These are phyloP conservation scores for Glandiceps talaboti DNA, from an alignment of 53 echinoderm and acorn worm species.

Conservation along the genomic window DNA sequence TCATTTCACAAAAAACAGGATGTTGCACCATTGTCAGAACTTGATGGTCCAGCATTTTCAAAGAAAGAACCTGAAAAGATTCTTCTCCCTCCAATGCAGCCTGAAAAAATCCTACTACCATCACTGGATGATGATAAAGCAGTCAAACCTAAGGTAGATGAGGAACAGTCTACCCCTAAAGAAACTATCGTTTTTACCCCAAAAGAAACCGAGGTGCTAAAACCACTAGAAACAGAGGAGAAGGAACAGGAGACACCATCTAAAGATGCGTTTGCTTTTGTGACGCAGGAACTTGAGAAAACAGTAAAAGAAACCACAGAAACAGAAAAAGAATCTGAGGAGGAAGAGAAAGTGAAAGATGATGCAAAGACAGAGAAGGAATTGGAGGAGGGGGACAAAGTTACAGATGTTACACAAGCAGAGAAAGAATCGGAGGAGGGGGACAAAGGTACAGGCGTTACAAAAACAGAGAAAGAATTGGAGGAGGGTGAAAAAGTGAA, in stretches of 20 bases:
- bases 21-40: neutral
- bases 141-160: neutral
- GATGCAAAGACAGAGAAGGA: neutral
- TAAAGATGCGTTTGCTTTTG: neutral
- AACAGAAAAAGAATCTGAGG: neutral
- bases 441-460: neutral
- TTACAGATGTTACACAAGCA: too few relatives aligned
- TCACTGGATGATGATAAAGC: neutral
- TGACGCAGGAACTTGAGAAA: neutral
- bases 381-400: neutral
- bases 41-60: neutral
- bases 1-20: neutral
- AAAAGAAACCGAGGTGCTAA: neutral
- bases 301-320: neutral
- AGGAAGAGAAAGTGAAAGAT: neutral
- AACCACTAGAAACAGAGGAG: neutral
- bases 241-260: neutral
- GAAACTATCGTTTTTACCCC: too few relatives aligned
- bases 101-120: neutral
- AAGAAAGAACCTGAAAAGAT: neutral
- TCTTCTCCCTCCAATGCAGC: neutral
- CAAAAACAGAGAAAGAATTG: neutral
- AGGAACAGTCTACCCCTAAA: neutral
- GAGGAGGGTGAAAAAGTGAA: constrained; percentile 1
- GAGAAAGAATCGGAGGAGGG: neutral